Base-by-base conservation (phyloP, 2,797 vertebrate genomes). In the Thripadectes ignobilis region DNA sequence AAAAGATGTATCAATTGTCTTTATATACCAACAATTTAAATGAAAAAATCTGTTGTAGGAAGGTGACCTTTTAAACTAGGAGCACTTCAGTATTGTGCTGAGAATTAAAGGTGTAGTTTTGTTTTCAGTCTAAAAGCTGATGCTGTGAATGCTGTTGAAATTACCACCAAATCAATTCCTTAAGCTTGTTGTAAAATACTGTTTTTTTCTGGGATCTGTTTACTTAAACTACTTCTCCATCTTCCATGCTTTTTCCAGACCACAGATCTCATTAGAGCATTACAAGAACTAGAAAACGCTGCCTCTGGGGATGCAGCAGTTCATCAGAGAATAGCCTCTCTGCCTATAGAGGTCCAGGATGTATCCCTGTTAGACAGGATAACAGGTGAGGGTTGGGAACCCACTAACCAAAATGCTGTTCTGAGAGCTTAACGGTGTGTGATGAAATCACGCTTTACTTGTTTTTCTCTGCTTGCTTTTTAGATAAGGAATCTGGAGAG, bases 221-320 rank as follows among this genome's bases (percentile, higher is more conserved):
- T 85, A 34, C 74, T 94, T 92, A 86, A 93, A 94, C 73, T 80
- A 78, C 96, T 96, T 96, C 95, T 95, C 94, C 59, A 97, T 97
- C 77, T 94, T 93, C n/a, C 93, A 10, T 97, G 88, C 92, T 90
- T 97, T 97, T 96, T 97, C 90, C 96, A 99, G 99, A 99, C 99
- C 51, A 98, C 98, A 83, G 99, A 99, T 98, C 98, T 99, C 96
- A 99, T 99, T 97, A 99, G 98, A 98, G 98, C 99, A 72, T 98
- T 99, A 92, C 99, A 99, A 98, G 99, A 99, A 98, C 98, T 99
- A 94, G 99, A 99, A 97, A 99, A 99, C 22, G 99, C 99, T 81
- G 99, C 99, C 61, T 99, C 99, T 49, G 98, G 98, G 48, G 99
- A 99, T 96, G 99, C 99, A 75, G 98, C 98, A 74, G 98, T 99